Evolutionary conservation across 2,797 vertebrate species (phyloP).

Genomic region (Rhinoraja longicauda): DNA sequence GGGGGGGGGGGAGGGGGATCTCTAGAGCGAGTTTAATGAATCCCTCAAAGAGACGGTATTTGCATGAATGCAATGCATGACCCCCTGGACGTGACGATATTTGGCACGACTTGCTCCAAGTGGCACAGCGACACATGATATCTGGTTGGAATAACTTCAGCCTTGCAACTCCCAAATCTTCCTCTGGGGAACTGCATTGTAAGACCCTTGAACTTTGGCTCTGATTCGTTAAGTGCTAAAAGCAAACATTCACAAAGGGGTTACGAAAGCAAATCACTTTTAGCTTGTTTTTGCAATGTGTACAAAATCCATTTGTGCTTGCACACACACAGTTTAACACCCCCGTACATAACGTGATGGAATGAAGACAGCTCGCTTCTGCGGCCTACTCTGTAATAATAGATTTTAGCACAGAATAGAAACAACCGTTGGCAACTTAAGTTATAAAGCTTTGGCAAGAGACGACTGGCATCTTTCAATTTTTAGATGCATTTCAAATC

Average conservation of each 20-base stretch:
- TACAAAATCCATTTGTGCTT: not conserved
- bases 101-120: too few relatives aligned
- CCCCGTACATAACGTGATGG: not conserved
- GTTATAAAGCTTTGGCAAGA: slow-evolving; percentile 68
- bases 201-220: not conserved
- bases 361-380: not conserved
- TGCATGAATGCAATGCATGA: too few relatives aligned
- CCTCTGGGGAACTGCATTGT: too few relatives aligned
- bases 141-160: too few relatives aligned
- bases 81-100: too few relatives aligned
- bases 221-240: not conserved
- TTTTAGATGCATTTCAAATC: slow-evolving; percentile 81
- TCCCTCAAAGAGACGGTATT: too few relatives aligned
- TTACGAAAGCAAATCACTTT: not conserved
- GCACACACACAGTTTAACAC: not conserved
- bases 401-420: slow-evolving; percentile 71
- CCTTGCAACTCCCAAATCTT: too few relatives aligned
- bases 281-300: not conserved
- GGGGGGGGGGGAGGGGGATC: too few relatives aligned
- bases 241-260: not conserved
- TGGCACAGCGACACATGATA: too few relatives aligned
- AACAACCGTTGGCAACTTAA: slow-evolving; percentile 73
- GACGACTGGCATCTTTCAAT: slow-evolving; percentile 75
- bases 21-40: too few relatives aligned
- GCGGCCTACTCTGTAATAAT: slow-evolving; percentile 52